Evolutionary conservation across 2,797 vertebrate species (phyloP).

Genomic region (Cynopterus sphinx): DNA sequence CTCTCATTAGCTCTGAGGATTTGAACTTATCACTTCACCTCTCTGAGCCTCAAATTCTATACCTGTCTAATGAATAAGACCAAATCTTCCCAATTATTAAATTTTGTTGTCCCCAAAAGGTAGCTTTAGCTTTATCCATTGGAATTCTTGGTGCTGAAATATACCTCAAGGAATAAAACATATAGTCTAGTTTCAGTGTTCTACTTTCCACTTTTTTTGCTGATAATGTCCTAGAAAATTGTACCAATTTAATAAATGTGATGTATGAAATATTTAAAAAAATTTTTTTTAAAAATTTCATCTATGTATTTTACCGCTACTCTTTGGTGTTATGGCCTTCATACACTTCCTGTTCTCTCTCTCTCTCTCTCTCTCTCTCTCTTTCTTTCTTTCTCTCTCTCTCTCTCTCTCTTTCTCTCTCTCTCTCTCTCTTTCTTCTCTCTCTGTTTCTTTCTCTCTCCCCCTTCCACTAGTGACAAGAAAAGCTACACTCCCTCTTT

Average conservation of each 20-base stretch:
- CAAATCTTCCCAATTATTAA: background rate
- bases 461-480: background rate
- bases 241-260: background rate
- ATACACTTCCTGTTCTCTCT: background rate
- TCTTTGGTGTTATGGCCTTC: background rate
- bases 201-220: background rate
- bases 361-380: rapidly evolving
- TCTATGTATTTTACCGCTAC: background rate
- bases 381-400: rapidly evolving
- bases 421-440: background rate
- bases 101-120: background rate
- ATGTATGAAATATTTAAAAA: background rate
- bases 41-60: background rate
- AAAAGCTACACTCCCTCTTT: background rate
- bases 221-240: background rate
- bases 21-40: background rate
- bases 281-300: background rate
- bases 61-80: background rate
- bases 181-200: background rate
- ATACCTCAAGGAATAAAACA: background rate
- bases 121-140: background rate
- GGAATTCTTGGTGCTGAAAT: background rate
- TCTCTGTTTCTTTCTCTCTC: background rate
- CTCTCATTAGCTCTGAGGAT: background rate
- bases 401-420: background rate